These are phyloP conservation scores for Coenobita brevimanus DNA, from an alignment of 1,140 invertebrate species.

Conservation along the genomic window DNA sequence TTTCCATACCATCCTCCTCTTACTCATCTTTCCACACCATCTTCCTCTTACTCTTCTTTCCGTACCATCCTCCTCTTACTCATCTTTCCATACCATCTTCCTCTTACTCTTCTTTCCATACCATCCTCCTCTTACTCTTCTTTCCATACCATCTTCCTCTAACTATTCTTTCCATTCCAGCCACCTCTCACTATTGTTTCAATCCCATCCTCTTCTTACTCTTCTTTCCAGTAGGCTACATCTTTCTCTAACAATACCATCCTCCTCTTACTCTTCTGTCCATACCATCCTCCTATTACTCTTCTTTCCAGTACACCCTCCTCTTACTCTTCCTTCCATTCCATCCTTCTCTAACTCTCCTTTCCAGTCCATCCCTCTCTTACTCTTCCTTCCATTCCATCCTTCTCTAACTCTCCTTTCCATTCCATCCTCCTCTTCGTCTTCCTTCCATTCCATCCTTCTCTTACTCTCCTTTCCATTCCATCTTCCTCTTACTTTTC, in stretches of 20 bases:
- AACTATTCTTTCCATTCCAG: neutral
- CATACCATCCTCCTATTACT: neutral
- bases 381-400: neutral
- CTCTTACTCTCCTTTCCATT: neutral
- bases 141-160: neutral
- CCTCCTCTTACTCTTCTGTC: neutral
- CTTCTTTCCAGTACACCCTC: neutral
- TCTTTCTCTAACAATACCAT: too few species aligned
- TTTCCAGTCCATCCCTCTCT: neutral
- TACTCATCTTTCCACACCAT: too few species aligned
- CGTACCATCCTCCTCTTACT: too few species aligned
- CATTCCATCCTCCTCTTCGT: neutral
- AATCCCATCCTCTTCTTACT: neutral
- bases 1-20: too few species aligned
- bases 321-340: neutral
- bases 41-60: too few species aligned
- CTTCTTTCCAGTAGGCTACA: too few species aligned
- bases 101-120: too few species aligned
- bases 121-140: too few species aligned
- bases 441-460: neutral
- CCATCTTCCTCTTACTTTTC: constrained; percentile 1
- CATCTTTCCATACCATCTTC: too few species aligned
- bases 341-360: neutral
- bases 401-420: constrained; percentile 2
- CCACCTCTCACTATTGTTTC: neutral